A percentile compares a stretch with the other conserved stretches of the same genome.
phyloP scores from a whole-genome alignment of 2,797 vertebrate genomes.

The Miichthys miiuy region DNA sequence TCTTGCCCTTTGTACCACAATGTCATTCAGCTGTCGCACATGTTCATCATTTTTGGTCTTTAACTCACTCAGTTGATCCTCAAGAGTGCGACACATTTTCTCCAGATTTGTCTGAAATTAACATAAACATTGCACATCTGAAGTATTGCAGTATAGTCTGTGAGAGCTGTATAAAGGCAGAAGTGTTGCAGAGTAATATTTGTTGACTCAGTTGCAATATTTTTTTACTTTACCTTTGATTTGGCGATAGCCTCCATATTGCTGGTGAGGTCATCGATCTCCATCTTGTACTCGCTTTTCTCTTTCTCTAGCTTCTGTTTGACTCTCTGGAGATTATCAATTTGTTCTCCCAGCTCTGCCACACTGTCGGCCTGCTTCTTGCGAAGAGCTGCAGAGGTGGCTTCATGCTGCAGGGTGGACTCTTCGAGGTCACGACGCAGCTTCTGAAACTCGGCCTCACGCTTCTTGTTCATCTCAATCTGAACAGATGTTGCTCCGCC shows the following conservation, averaged over 20 bases:
- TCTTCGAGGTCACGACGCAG: conserved; percentile 88
- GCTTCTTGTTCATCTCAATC: conserved; percentile 90
- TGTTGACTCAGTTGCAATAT: conserved; percentile 37
- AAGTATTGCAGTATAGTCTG: not conserved
- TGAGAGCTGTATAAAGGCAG: not conserved
- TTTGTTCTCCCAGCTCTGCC: conserved; percentile 90
- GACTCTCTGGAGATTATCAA: conserved; percentile 90
- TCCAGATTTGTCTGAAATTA: conserved; percentile 85
- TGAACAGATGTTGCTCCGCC: conserved; percentile 86
- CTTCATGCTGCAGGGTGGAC: conserved; percentile 90
- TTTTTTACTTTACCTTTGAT: conserved; percentile 85
- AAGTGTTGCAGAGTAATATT: not conserved
- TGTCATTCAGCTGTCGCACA: conserved; percentile 80
- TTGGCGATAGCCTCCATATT: conserved; percentile 89
- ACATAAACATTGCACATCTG: not conserved
- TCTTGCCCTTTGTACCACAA: conserved; percentile 53
- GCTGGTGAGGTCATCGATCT: conserved; percentile 87
- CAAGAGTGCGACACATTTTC: conserved; percentile 81
- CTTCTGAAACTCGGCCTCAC: conserved; percentile 90
- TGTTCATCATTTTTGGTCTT: conserved; percentile 82
- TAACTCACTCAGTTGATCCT: conserved; percentile 84
- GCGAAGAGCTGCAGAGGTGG: conserved; percentile 82
- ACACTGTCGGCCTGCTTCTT: conserved; percentile 90
- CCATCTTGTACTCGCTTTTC: conserved; percentile 92
- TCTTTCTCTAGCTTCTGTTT: conserved; percentile 94